Conservation (phyloP, 37 sponge, comb jelly and placozoan genomes). For the Mnemiopsis leidyi region DNA sequence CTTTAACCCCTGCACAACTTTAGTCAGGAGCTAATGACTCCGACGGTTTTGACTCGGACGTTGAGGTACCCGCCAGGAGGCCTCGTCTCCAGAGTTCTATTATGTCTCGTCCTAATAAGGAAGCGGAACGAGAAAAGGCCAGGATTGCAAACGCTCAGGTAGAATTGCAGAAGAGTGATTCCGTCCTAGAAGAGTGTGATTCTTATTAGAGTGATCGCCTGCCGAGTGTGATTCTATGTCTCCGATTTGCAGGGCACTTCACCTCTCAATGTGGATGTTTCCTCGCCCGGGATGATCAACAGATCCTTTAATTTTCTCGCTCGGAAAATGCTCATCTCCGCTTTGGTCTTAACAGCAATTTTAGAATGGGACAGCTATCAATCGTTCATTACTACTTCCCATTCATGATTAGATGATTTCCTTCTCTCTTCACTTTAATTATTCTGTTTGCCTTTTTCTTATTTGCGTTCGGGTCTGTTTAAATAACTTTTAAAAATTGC, state of each 20-base stretch:
- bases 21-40: not conserved
- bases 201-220: not conserved
- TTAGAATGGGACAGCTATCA: not conserved
- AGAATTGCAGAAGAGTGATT: not conserved
- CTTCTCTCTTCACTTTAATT: not conserved
- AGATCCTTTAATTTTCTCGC: not conserved
- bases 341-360: not conserved
- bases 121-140: slow-evolving; percentile 1
- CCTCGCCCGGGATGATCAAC: not conserved
- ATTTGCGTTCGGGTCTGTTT: not conserved
- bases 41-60: slow-evolving; percentile 9
- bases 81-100: slow-evolving; percentile 23
- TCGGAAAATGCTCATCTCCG: not conserved
- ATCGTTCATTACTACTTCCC: not conserved
- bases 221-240: not conserved
- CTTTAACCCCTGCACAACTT: not conserved
- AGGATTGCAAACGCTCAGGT: not conserved
- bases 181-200: not conserved
- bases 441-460: not conserved
- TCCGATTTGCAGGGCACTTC: not conserved
- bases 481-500: no score
- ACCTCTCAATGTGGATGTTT: not conserved
- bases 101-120: not conserved
- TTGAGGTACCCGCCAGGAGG: not conserved
- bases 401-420: not conserved